These are phyloP conservation scores for Aspidapion aeneum DNA, from an alignment of 2,888 invertebrate genomes.

Conservation along the genomic window DNA sequence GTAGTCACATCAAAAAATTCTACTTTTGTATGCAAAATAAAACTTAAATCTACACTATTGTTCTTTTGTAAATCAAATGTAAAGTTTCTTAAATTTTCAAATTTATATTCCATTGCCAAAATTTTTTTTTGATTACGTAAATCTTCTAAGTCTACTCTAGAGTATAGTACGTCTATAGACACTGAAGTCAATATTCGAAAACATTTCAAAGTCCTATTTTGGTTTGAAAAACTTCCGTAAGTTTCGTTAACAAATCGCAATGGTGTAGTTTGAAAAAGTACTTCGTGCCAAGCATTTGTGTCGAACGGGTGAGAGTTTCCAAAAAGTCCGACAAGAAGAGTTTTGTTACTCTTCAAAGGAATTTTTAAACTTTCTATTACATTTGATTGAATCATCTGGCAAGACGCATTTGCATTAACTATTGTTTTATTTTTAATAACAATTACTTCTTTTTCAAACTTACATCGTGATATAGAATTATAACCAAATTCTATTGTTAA, in stretches of 20 bases:
- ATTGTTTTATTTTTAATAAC: background rate
- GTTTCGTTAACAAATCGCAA: too few species aligned
- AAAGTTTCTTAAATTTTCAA: conserved; percentile 21
- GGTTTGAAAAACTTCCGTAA: too few species aligned
- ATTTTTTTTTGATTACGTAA: conserved; percentile 43
- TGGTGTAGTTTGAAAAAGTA: too few species aligned
- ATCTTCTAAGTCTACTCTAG: conserved; percentile 38
- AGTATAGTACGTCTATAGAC: too few species aligned
- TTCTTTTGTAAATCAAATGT: conserved; percentile 10
- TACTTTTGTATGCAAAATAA: conserved; percentile 35
- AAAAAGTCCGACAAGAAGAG: conserved; percentile 46
- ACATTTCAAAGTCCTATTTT: too few species aligned
- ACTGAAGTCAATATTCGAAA: too few species aligned
- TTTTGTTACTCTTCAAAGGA: conserved; percentile 35
- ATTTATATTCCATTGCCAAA: conserved; percentile 33
- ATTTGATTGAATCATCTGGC: conserved; percentile 38
- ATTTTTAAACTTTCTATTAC: conserved; percentile 36
- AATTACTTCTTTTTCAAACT: conserved; percentile 31
- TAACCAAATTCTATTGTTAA: conserved; percentile 50
- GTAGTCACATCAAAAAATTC: conserved; percentile 50
- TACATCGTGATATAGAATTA: conserved; percentile 51
- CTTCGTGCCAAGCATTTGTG: too few species aligned
- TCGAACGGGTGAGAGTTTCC: conserved; percentile 50
- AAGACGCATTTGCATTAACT: conserved; percentile 34
- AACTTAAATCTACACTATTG: conserved; percentile 20